A percentile compares a stretch with the other conserved stretches of the same genome.
phyloP scores from a whole-genome alignment of 2,113 vertebrate genomes.

The Micromys minutus region DNA sequence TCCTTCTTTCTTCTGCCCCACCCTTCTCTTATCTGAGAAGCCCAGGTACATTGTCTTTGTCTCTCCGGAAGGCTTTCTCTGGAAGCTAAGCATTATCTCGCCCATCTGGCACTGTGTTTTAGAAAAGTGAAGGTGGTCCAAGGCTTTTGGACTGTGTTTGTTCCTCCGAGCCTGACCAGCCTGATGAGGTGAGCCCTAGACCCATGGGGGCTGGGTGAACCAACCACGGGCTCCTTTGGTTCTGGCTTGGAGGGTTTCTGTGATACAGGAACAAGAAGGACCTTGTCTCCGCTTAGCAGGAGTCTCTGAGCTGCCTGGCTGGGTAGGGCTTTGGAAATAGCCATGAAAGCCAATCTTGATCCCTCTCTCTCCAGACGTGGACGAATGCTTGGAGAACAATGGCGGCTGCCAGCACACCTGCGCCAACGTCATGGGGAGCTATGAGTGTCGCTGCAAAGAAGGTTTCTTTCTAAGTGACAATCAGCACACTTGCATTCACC shows the following conservation, averaged over 20 bases:
- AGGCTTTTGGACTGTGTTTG: background rate
- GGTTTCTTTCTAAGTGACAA: conserved; percentile 99
- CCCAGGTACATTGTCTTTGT: background rate
- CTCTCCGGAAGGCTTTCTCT: background rate
- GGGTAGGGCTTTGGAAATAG: background rate
- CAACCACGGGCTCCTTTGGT: background rate
- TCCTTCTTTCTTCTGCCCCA: background rate
- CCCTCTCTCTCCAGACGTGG: conserved; percentile 82
- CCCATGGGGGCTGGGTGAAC: background rate
- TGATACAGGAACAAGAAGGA: background rate
- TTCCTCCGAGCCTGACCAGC: background rate
- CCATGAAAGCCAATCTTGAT: background rate
- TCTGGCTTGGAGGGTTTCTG: background rate
- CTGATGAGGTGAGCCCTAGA: background rate
- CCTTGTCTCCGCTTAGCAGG: background rate
- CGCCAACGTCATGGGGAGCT: conserved; percentile 96
- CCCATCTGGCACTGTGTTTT: background rate
- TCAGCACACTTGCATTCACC: conserved; percentile 99
- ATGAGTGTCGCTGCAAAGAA: conserved; percentile 95
- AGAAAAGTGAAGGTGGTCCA: conserved; percentile 34
- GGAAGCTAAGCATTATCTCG: background rate
- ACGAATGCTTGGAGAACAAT: conserved; percentile 94
- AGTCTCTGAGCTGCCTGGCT: background rate
- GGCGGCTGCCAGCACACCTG: conserved; percentile 97
- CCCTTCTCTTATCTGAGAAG: background rate